Base-by-base conservation (phyloP, 2,888 invertebrate genomes). In the Alcis repandata region DNA sequence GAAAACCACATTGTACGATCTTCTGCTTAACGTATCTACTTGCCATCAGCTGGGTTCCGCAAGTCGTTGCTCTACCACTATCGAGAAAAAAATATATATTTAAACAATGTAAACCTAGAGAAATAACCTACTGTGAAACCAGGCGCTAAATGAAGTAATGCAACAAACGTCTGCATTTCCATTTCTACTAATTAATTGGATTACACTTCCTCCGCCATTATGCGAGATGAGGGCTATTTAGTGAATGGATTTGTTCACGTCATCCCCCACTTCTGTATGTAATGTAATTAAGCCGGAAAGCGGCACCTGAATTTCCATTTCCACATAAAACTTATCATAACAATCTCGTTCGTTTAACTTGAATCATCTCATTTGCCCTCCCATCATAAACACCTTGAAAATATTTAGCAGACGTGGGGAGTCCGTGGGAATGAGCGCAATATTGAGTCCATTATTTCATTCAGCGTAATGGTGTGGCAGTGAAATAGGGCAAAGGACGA, bases 391-490 rank as follows among this genome's bases (percentile, higher is more conserved):
- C 87, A 85, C 86, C 84, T 86, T 76, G 77, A 79, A 84, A 84
- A 87, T 86, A 87, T 85, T 82, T 81, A 78, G 79, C 77, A 78
- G 83, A 85, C 83, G 83, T 79, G 79, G 75, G 79, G 78, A 80
- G 86, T 84, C 87, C 84, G 84, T 82, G 80, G 78, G 84, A 90
- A 87, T 80, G 81, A 82, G 78, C 75, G 77, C 83, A 84, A 86
- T 86, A 86, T 86, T 84, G 83, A 85, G 86, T 84, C 85, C 82
- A 90, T 92, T 91, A 91, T 90, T 91, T 89, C 86, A 88, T 87
- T 88, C 85, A 79, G 88, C 88, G 88, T 87, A 91, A 91, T 90
- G 87, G 89, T 86, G 89, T 87, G 89, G 86, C 89, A 87, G 88
- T 90, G 89, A 90, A 92, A 91, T 92, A 91, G 89, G 86, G 88